Evolutionary conservation across 1,140 invertebrate species (phyloP).

Genomic region (Cyclina sinensis): DNA sequence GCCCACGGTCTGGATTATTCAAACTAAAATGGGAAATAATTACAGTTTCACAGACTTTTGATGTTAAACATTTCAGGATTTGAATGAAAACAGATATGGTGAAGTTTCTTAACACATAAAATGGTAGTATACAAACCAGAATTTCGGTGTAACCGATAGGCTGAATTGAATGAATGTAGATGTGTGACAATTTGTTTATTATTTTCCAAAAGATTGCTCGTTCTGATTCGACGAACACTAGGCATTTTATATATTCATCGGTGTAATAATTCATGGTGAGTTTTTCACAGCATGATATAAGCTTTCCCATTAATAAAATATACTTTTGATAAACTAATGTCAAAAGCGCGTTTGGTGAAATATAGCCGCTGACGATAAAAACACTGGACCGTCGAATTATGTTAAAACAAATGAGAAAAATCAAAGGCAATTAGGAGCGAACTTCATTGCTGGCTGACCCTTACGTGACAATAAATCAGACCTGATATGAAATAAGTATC

Average conservation of each 20-base stretch:
- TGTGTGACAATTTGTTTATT: conserved; percentile 34
- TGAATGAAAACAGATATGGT: too few relatives aligned
- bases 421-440: not conserved
- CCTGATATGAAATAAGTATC: not conserved
- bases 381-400: not conserved
- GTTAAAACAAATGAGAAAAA: conserved; percentile 37
- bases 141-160: not conserved
- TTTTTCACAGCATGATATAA: conserved; percentile 30
- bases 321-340: conserved; percentile 22
- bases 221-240: conserved; percentile 22
- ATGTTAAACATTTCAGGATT: too few relatives aligned
- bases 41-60: too few relatives aligned
- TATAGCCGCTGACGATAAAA: not conserved
- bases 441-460: not conserved
- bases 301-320: conserved; percentile 27
- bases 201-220: conserved; percentile 38
- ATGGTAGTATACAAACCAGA: not conserved
- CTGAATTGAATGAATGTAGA: conserved; percentile 11
- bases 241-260: conserved; percentile 40
- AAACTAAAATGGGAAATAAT: too few relatives aligned
- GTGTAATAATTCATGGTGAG: conserved; percentile 26
- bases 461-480: not conserved
- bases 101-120: too few relatives aligned
- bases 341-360: not conserved
- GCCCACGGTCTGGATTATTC: too few relatives aligned